A percentile compares a stretch with the other conserved stretches of the same genome.
Evolutionary conservation across 37 sponge, comb jelly and placozoan genomes (phyloP).

Genomic region (Dysidea cf. avara): DNA sequence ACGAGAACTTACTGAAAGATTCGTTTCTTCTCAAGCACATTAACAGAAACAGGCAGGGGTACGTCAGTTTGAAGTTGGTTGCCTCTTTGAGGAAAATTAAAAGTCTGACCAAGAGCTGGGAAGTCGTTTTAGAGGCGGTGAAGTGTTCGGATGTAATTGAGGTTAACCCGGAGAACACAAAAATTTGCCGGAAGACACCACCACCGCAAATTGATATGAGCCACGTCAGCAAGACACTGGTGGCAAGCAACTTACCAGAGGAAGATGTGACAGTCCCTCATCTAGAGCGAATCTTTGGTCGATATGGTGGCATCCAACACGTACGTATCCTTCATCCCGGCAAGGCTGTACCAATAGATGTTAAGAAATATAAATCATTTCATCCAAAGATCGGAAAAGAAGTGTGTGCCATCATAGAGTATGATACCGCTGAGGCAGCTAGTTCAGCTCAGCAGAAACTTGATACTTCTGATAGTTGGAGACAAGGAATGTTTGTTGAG

Average conservation of each 20-base stretch:
- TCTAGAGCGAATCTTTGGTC: slow-evolving; percentile 50
- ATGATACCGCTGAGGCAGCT: slow-evolving; percentile 51
- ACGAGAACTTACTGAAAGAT: slow-evolving; percentile 89
- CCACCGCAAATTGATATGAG: slow-evolving; percentile 65
- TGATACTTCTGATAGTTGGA: slow-evolving; percentile 53
- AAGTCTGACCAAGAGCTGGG: slow-evolving; percentile 79
- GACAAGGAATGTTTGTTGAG: slow-evolving; percentile 47
- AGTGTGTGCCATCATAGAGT: slow-evolving; percentile 70
- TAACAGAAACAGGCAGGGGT: slow-evolving; percentile 79
- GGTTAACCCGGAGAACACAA: slow-evolving; percentile 79
- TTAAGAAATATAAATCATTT: slow-evolving; percentile 48
- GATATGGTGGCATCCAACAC: slow-evolving; percentile 59
- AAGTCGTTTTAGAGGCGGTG: slow-evolving; percentile 53
- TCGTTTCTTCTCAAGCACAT: slow-evolving; percentile 92
- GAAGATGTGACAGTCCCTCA: slow-evolving; percentile 33
- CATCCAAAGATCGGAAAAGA: slow-evolving; percentile 60
- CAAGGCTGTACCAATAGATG: slow-evolving; percentile 71
- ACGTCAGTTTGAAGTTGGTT: slow-evolving; percentile 86
- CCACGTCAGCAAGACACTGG: slow-evolving; percentile 48
- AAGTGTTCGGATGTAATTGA: slow-evolving; percentile 49
- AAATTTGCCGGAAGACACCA: slow-evolving; percentile 63
- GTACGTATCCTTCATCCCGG: slow-evolving; percentile 73
- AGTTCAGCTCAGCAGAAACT: slow-evolving; percentile 35
- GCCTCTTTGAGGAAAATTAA: slow-evolving; percentile 89
- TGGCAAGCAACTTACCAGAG: slow-evolving; percentile 57